Percentiles rank a stretch among this genome's conserved stretches.
Conservation (phyloP, 1,140 invertebrate species). For the Diachasmimorpha longicaudata region DNA sequence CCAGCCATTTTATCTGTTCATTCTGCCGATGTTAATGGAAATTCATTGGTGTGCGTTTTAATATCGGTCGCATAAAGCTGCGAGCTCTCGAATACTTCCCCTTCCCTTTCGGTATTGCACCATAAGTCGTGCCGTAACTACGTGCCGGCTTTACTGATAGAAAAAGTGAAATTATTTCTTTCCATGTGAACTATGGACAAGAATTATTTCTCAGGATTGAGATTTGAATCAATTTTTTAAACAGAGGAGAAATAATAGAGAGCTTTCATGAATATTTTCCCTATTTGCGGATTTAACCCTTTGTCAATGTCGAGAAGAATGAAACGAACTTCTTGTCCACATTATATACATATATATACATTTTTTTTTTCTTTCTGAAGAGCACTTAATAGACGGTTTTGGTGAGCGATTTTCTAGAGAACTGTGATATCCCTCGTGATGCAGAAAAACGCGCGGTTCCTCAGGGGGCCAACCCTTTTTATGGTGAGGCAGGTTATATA, state of each 20-base stretch:
- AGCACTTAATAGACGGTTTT: neutral
- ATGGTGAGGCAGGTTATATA: neutral
- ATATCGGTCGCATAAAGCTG: constrained; percentile 39
- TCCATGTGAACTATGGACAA: neutral
- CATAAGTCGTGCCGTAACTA: constrained; percentile 30
- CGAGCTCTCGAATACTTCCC: neutral
- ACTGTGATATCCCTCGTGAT: neutral
- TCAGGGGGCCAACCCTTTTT: neutral
- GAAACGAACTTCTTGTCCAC: neutral
- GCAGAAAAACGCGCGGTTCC: neutral
- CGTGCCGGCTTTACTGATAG: neutral
- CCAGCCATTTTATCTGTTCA: constrained; percentile 28
- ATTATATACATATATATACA: neutral
- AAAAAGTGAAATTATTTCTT: constrained; percentile 10
- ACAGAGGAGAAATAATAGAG: neutral
- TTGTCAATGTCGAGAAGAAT: neutral
- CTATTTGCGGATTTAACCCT: neutral
- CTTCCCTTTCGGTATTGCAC: constrained; percentile 14
- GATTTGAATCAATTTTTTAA: neutral
- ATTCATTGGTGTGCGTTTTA: constrained; percentile 41
- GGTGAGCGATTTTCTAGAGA: neutral
- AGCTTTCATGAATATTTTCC: neutral
- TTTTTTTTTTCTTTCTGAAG: neutral
- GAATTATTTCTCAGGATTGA: neutral
- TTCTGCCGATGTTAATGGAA: constrained; percentile 36